phyloP scores from a whole-genome alignment of 2,113 vertebrate species.

The Ptyas mucosa region DNA sequence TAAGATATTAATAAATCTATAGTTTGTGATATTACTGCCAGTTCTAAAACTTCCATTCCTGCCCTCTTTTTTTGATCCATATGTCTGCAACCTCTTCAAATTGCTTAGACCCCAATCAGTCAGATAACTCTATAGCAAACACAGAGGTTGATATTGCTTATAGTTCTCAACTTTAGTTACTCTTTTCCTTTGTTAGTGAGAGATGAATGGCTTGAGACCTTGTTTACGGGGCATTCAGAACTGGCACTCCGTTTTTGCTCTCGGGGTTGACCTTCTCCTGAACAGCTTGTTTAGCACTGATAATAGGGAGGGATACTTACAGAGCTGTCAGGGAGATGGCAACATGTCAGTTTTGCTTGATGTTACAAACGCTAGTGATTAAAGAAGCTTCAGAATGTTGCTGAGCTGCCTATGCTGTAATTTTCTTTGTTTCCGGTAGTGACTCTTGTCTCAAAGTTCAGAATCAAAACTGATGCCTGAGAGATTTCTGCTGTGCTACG shows the following conservation, averaged over 20 bases:
- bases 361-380: slow-evolving; percentile 8
- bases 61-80: neutral
- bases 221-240: neutral
- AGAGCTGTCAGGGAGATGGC: slow-evolving; percentile 6
- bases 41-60: neutral
- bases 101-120: accelerated
- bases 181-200: slow-evolving; percentile 16
- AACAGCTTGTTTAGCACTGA: slow-evolving; percentile 38
- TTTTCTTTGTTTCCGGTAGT: slow-evolving; percentile 17
- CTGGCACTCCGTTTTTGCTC: neutral
- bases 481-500: neutral
- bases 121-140: slow-evolving; percentile 6
- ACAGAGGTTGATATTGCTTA: neutral
- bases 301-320: neutral
- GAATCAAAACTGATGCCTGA: neutral
- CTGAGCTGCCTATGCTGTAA: neutral
- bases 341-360: slow-evolving; percentile 20
- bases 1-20: neutral
- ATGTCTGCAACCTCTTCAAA: neutral
- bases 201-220: slow-evolving; percentile 30
- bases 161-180: neutral
- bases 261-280: neutral
- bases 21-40: neutral
- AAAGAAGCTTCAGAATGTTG: slow-evolving; percentile 26
- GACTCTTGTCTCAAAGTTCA: neutral